phyloP scores from a whole-genome alignment of 2,797 vertebrate species.

The Gymnothorax javanicus region DNA sequence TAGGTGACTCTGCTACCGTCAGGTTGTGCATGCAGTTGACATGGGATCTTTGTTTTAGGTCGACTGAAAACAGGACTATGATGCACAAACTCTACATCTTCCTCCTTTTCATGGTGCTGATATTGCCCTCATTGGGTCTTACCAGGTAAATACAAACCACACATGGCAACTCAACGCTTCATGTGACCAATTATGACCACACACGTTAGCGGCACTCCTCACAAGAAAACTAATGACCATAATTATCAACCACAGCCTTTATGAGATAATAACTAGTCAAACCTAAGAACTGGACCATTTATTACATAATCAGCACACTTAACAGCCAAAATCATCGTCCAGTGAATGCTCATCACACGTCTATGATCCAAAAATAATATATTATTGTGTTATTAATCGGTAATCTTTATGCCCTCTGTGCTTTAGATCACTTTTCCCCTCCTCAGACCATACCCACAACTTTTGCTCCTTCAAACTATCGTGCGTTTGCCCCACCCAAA shows the following conservation, averaged over 20 bases:
- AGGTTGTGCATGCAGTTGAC: background rate
- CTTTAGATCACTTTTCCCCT: background rate
- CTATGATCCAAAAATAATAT: background rate
- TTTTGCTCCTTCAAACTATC: too few species aligned
- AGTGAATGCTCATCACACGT: background rate
- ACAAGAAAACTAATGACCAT: background rate
- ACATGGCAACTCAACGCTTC: background rate
- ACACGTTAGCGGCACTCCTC: background rate
- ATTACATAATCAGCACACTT: too few species aligned
- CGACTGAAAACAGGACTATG: constrained; percentile 90
- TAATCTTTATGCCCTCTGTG: background rate
- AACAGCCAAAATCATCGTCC: background rate
- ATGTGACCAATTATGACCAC: background rate
- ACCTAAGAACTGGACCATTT: too few species aligned
- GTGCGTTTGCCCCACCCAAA: background rate
- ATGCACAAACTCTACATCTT: constrained; percentile 95
- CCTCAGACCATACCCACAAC: too few species aligned
- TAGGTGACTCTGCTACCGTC: background rate
- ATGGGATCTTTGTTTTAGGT: constrained; percentile 69
- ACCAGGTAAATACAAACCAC: constrained; percentile 80
- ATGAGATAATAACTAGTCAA: too few species aligned
- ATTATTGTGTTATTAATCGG: too few species aligned
- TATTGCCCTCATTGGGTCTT: constrained; percentile 93
- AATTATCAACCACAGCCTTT: too few species aligned
- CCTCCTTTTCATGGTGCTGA: constrained; percentile 95